These are phyloP conservation scores for Pristionchus fissidentatus DNA, from an alignment of 2,888 invertebrate genomes.

Conservation along the genomic window DNA sequence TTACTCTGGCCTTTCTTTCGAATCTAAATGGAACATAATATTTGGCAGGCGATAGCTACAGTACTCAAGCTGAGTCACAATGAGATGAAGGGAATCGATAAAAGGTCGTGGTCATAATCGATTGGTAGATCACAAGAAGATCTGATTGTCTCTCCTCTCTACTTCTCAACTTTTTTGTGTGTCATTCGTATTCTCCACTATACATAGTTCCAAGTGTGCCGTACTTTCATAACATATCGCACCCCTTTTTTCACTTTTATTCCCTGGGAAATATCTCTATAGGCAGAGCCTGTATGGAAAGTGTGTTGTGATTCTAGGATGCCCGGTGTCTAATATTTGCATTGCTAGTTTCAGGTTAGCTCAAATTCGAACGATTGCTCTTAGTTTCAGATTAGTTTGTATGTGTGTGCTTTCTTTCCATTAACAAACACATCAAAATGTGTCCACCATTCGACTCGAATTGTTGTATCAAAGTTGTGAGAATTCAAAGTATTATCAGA, in stretches of 20 bases:
- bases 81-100: constrained; percentile 80
- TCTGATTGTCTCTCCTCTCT: background rate
- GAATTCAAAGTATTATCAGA: constrained; percentile 34
- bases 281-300: too few relatives aligned
- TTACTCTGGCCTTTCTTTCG: too few relatives aligned
- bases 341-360: background rate
- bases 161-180: background rate
- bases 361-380: constrained; percentile 31
- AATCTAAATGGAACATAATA: background rate
- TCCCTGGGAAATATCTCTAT: background rate
- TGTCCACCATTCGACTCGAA: constrained; percentile 17
- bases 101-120: constrained; percentile 42
- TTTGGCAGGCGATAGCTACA: constrained; percentile 81
- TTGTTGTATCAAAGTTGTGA: constrained; percentile 39
- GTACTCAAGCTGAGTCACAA: constrained; percentile 86
- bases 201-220: constrained; percentile 28
- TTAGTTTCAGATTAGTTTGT: background rate
- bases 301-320: background rate
- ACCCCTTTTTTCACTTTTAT: background rate
- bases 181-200: background rate
- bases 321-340: background rate
- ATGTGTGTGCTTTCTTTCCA: too few relatives aligned
- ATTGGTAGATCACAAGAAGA: background rate
- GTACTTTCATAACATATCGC: background rate
- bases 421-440: background rate